Evolutionary conservation across 2,888 invertebrate species (phyloP), one percentile per base, ranked within the genome.

Genomic region (Galeopsomyia nigrocyanea): DNA sequence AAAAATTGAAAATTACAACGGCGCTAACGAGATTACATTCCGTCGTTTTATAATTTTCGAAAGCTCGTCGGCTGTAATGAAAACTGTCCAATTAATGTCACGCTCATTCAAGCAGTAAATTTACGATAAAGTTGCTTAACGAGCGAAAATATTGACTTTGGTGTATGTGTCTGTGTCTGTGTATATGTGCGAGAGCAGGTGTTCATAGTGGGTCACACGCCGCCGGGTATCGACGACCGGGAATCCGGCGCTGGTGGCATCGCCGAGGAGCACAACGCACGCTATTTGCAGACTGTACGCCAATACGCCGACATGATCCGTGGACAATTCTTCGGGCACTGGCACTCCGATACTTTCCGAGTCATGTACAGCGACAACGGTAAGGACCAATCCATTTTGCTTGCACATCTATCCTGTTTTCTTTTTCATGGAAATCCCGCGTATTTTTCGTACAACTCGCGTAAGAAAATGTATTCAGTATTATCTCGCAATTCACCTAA

Each of bases 281-380:
- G 90, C 77, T 96, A 95, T 84, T 87, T 96, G 71, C 89, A 91
- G 73, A 87, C 92, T 75, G 91, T 96, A n/a, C 89, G 93, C 17
- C 91, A 91, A 75, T 92, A 93, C 84, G 91, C 94, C 47, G 90
- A 91, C 80, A 93, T 95, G 80, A 96, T 97, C 79, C 92, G 93
- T 39, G 95, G 95, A 22, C 96, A 97, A 87, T 95, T 97, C 89
- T 97, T 95, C 82, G 97, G 96, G 6, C 96, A 97, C 84, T 90
- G 95, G 77, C 97, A 97, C 87, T 95, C 95, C 62, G 97, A 97
- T 84, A 94, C 95, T 0, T 97, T 97, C 87, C 89, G 96, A 55
- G 90, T 95, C 75, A 92, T 96, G 81, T 95, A 95, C 87, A 93
- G 92, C 83, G 90, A 91, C 76, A 89, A 88, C 83, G 94, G 95